Evolutionary conservation across 92 coral and sea anemone genomes (phyloP).

Genomic region (Porites divaricata): DNA sequence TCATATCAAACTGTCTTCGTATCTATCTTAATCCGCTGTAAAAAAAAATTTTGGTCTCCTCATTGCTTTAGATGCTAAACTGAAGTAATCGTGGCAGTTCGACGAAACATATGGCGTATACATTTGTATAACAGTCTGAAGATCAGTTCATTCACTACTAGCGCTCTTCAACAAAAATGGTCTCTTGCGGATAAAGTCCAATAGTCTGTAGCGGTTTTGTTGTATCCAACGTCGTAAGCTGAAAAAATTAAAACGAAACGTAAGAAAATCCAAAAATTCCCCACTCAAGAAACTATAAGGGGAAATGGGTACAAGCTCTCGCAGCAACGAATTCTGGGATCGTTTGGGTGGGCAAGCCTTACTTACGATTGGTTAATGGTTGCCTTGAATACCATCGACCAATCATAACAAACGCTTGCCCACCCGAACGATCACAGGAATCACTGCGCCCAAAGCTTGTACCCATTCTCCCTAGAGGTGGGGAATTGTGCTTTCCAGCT

Average conservation of each 20-base stretch:
- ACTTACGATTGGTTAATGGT: too few relatives aligned
- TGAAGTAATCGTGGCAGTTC: background rate
- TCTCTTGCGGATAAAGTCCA: conserved; percentile 97
- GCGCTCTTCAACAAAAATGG: conserved; percentile 95
- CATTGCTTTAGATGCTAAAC: background rate
- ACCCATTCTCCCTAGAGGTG: too few relatives aligned
- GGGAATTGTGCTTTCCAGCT: too few relatives aligned
- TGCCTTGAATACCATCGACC: too few relatives aligned
- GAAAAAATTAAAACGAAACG: background rate
- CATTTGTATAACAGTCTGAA: background rate
- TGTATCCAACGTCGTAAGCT: conserved; percentile 85
- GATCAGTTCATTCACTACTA: conserved; percentile 33
- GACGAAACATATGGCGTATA: background rate
- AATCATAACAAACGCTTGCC: too few relatives aligned
- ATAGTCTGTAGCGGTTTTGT: conserved; percentile 78
- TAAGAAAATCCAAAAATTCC: too few relatives aligned
- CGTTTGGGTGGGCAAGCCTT: too few relatives aligned
- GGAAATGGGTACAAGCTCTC: too few relatives aligned
- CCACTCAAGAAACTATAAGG: too few relatives aligned
- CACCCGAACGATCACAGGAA: too few relatives aligned
- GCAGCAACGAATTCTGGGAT: too few relatives aligned
- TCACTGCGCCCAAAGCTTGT: too few relatives aligned
- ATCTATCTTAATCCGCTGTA: background rate
- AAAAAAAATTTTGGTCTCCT: background rate
- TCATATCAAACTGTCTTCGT: background rate